Evolutionary conservation across 1,140 invertebrate genomes (phyloP).

Genomic region (Pseudachorutes palmiensis): DNA sequence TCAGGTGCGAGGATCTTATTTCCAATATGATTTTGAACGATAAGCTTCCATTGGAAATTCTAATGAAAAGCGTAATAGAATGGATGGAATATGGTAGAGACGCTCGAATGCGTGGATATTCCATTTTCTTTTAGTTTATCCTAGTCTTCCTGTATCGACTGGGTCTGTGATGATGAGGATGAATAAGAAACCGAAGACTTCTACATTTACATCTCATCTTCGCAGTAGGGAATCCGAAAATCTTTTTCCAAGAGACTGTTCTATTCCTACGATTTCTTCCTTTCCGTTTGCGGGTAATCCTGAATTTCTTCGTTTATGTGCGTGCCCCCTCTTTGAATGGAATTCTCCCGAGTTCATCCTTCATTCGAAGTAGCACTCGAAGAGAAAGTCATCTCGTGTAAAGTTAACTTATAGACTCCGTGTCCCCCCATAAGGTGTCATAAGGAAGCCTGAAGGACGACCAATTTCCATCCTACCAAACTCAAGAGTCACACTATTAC

Average conservation of each 20-base stretch:
- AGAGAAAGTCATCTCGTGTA: constrained; percentile 2
- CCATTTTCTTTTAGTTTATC: too few relatives aligned
- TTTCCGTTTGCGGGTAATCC: too few relatives aligned
- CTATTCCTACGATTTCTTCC: too few relatives aligned
- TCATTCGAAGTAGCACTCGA: background rate
- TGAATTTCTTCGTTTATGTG: background rate
- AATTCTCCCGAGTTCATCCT: background rate
- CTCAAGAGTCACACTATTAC: background rate
- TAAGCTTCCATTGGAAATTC: too few relatives aligned
- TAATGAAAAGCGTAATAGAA: too few relatives aligned
- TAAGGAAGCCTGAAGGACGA: background rate
- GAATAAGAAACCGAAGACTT: background rate
- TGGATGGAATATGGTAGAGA: too few relatives aligned
- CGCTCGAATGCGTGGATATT: too few relatives aligned
- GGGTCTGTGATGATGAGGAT: background rate
- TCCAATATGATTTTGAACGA: too few relatives aligned
- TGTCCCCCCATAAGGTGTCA: background rate
- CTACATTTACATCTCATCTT: constrained; percentile 9
- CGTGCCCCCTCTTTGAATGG: background rate
- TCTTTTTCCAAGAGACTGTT: background rate
- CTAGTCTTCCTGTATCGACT: too few relatives aligned
- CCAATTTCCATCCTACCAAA: background rate
- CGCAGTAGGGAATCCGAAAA: constrained; percentile 1
- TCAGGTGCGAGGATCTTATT: too few relatives aligned
- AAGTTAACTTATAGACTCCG: background rate